phyloP scores from a whole-genome alignment of 2,888 invertebrate genomes.

The Ariolimax columbianus region DNA sequence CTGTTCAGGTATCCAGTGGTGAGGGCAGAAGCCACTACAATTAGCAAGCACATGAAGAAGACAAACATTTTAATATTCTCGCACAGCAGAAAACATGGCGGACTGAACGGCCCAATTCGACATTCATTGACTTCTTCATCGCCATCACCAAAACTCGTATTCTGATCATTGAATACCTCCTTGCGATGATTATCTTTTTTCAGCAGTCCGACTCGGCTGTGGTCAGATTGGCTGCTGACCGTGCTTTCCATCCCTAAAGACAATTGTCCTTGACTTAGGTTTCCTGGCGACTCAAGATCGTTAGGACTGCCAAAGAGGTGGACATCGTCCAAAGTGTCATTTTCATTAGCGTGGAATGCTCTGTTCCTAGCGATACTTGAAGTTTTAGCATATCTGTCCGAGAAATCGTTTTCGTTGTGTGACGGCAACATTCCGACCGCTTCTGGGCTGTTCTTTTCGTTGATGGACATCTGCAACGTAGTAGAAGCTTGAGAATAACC shows the following conservation, averaged over 20 bases:
- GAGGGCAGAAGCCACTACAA: constrained; percentile 75
- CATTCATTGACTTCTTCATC: constrained; percentile 83
- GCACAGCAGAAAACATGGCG: constrained; percentile 90
- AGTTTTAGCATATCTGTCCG: background rate
- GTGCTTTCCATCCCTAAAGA: constrained; percentile 65
- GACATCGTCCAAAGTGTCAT: background rate
- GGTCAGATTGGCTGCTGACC: constrained; percentile 67
- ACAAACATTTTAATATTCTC: constrained; percentile 88
- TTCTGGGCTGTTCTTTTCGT: constrained; percentile 2
- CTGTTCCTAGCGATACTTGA: constrained; percentile 7
- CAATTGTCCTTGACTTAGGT: constrained; percentile 63
- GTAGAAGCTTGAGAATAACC: background rate
- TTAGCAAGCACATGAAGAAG: constrained; percentile 74
- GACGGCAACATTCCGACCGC: constrained; percentile 13
- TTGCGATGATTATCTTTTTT: constrained; percentile 60
- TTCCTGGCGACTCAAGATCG: constrained; percentile 62
- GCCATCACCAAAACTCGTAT: constrained; percentile 48
- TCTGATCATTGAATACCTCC: constrained; percentile 62
- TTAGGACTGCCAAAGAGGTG: background rate
- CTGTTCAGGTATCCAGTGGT: constrained; percentile 78
- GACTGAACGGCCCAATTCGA: constrained; percentile 91
- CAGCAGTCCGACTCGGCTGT: constrained; percentile 65
- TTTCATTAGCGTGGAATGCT: background rate
- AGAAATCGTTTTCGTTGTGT: background rate
- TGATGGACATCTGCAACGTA: background rate